phyloP scores from a whole-genome alignment of 2,888 invertebrate genomes.

The Protula sp. region DNA sequence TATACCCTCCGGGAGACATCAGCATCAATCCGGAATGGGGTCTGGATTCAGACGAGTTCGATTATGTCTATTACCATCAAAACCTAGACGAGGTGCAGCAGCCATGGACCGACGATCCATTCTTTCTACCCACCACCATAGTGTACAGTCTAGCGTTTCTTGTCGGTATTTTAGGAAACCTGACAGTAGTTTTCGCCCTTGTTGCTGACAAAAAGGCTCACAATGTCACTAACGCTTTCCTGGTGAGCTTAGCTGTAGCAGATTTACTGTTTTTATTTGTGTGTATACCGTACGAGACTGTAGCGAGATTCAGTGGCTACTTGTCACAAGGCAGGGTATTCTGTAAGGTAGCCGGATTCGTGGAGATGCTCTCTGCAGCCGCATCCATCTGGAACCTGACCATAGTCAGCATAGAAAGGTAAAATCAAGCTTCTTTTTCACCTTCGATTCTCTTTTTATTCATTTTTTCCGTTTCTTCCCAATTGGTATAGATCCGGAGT shows the following conservation, averaged over 20 bases:
- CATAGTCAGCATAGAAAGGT: conserved; percentile 59
- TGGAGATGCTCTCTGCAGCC: conserved; percentile 55
- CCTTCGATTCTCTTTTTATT: no score
- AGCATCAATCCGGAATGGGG: no score
- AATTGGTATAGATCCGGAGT: no score
- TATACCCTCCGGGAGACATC: no score
- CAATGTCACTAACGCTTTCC: conserved; percentile 47
- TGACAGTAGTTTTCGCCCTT: conserved; percentile 55
- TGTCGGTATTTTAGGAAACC: conserved; percentile 56
- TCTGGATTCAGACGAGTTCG: conserved; percentile 2
- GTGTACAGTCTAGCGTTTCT: conserved; percentile 45
- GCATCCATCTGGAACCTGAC: conserved; percentile 57
- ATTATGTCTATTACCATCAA: conserved; percentile 3
- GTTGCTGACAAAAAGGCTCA: conserved; percentile 47
- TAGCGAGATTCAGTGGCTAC: conserved; percentile 38
- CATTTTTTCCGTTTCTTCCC: no score
- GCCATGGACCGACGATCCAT: conserved; percentile 16
- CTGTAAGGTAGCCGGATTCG: conserved; percentile 56
- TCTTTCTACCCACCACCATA: conserved; percentile 30
- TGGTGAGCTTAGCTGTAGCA: conserved; percentile 51
- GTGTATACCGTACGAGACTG: conserved; percentile 56
- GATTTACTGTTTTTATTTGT: conserved; percentile 56
- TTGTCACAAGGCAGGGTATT: conserved; percentile 55
- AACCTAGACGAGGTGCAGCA: background rate
- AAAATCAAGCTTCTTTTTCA: conserved; percentile 17